Conservation (phyloP, 2,888 invertebrate genomes). For the Deladenus siricidicola region DNA sequence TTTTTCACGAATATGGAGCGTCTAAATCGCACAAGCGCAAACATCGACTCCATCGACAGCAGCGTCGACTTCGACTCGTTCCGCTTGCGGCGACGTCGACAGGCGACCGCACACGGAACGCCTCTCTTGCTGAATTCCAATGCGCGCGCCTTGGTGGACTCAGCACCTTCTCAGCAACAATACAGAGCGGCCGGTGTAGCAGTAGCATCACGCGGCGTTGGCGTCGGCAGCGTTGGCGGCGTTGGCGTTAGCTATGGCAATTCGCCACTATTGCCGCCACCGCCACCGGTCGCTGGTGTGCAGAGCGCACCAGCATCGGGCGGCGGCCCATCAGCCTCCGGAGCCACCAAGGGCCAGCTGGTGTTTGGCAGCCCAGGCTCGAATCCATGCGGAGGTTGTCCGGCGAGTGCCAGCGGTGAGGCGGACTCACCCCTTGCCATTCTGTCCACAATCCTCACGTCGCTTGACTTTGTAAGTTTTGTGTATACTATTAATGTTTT, state of each 20-base stretch:
- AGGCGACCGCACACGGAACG: background rate
- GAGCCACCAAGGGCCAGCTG: slow-evolving; percentile 1
- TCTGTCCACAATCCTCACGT: slow-evolving; percentile 9
- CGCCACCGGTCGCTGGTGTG: slow-evolving; percentile 1
- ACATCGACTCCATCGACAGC: background rate
- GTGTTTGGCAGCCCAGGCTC: slow-evolving; percentile 17
- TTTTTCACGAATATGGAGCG: background rate
- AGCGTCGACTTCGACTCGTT: background rate
- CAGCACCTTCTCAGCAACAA: too few species aligned
- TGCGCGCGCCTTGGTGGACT: slow-evolving; percentile 7
- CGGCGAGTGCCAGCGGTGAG: slow-evolving; percentile 18
- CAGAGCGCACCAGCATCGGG: background rate
- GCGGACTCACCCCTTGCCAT: slow-evolving; percentile 10
- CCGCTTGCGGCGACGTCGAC: background rate
- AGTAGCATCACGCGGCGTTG: background rate
- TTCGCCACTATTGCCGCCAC: background rate
- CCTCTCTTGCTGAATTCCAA: background rate
- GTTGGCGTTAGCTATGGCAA: background rate
- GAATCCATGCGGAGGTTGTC: slow-evolving; percentile 26
- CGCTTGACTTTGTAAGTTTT: slow-evolving; percentile 16
- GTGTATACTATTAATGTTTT: too few species aligned
- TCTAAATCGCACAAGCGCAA: background rate
- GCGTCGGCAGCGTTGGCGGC: background rate
- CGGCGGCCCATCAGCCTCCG: background rate
- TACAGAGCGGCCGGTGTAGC: background rate